Evolutionary conservation across 2,888 invertebrate species (phyloP), one percentile per base, ranked within the genome.

Genomic region (Lacanobia oleracea): DNA sequence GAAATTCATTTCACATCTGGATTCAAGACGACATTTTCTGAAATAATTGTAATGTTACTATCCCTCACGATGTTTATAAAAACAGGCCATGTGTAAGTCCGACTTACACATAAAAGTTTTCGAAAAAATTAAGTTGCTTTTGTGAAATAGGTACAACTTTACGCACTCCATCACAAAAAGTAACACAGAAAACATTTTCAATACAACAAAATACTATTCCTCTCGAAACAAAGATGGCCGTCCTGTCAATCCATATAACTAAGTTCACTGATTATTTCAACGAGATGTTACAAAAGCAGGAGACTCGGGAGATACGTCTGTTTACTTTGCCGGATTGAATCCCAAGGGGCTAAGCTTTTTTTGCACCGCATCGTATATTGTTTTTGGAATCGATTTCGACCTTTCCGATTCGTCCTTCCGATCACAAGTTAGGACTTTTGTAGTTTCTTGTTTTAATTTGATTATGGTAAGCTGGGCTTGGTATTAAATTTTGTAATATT

Each of bases 261-360:
- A 72, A 81, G 67, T 76, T 73, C 63, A 62, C 61, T 82, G 83
- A 84, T 84, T 85, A 80, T 83, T 84, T 80, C 77, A 64, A 67
- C 63, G 59, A 80, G 61, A 80, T 56, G 74, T 64, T 63, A 64
- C 71, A 73, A 77, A 82, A 85, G 81, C 77, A 77, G 40, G 57
- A 60, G 75, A 73, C 68, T 77, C 62, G 64, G 16, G 75, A 75
- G 77, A 83, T 81, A 64, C 77, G 79, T 74, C 81, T 74, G 83
- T 84, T 83, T 83, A 80, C 77, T 77, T 77, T 79, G 53, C 40
- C 76, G 68, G 80, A 83, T 83, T 78, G 75, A 74, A 75, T 81
- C 73, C 84, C 79, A 73, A 50, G 64, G 68, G 87, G 66, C 66
- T 67, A 72, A 77, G 27, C n/a, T 21, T 76, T 81, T 78, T 75